Evolutionary conservation across 1,140 invertebrate species (phyloP), one percentile per base, ranked within the genome.

Genomic region (Copidosoma floridanum): DNA sequence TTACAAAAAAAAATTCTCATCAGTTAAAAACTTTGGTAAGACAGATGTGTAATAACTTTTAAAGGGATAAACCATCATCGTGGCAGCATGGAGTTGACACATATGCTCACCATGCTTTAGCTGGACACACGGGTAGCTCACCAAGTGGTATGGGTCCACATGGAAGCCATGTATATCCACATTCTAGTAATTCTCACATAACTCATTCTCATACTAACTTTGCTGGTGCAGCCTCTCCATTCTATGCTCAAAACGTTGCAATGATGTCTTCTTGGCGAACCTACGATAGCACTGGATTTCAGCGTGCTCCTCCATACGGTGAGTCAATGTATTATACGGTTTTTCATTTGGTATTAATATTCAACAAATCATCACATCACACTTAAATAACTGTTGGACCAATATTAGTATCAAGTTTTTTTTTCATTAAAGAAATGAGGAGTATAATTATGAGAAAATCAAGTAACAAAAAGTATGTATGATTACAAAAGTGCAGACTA

Each of bases 261-360:
- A 87, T 90, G 83, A 89, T 90, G 89, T 85, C 86, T 21, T 87
- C 88, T 4, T 90, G 89, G 88, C 82, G 89, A 48, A 85, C 89
- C 43, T 91, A 92, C 78, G 89, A 92, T 68, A 80, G 85, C 12
- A 76, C 83, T 11, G 85, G 87, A 1, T 89, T 91, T 71, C 89
- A 91, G 71, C 82, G 89, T 23, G 84, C 85, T 1, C 88, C 88
- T 1, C 88, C 88, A 16, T 92, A 91, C 68, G 87, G 88, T 88
- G 73, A 72, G 62, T 71, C 51, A n/a, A n/a, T n/a, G n/a, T n/a
- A n/a, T n/a, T n/a, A n/a, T n/a, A n/a, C n/a, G n/a, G n/a, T n/a
- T n/a, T n/a, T n/a, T n/a, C n/a, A n/a, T n/a, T n/a, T n/a, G n/a
- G n/a, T n/a, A n/a, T n/a, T n/a, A n/a, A n/a, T n/a, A n/a, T n/a